Base-by-base conservation (phyloP, 2,113 vertebrate genomes). In the Hippoglossus stenolepis region DNA sequence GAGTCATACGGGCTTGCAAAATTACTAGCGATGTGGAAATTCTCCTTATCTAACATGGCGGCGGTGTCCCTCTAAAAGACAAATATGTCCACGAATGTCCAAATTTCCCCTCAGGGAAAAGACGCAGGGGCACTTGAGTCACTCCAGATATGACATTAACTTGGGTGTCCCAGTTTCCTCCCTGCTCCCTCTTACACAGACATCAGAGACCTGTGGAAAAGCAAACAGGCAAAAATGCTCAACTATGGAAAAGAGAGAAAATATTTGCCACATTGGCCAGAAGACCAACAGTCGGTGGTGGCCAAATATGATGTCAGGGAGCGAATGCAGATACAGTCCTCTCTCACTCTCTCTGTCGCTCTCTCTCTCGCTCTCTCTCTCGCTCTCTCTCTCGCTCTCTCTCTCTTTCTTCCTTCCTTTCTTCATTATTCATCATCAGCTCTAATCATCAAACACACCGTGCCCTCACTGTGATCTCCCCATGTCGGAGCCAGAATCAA, bases 231-330 rank as follows among this genome's bases (percentile, higher is more conserved):
- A 80, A 90, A 87, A 87, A 86, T 80, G 86, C 75, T 87, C 77
- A 88, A 82, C 75, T 85, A 64, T 84, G 90, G 85, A 90, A 92
- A 93, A 92, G 68, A 89, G 81, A 75, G 81, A 83, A 91, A 91
- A 88, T 87, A 85, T 89, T 86, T 89, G 70, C 75, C 77, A 58
- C 66, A 68, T 90, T 86, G 78, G 73, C 79, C 83, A 87, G 77
- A 84, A 66, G 65, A 83, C 65, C 35, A 59, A 65, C 61, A 65
- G 74, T 79, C 15, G 15, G 73, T 65, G 17, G 73, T 65, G 11
- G 90, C 89, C 91, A 92, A 89, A 82, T 76, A 90, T 93, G 90
- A 93, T 89, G 88, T 92, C 88, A 92, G 63, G 67, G 53, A 87
- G 70, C 2, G 18, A 83, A 64, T 70, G 59, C 70, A 86, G 81